phyloP scores from a whole-genome alignment of 2,888 invertebrate genomes.

The Conchocele bisecta region DNA sequence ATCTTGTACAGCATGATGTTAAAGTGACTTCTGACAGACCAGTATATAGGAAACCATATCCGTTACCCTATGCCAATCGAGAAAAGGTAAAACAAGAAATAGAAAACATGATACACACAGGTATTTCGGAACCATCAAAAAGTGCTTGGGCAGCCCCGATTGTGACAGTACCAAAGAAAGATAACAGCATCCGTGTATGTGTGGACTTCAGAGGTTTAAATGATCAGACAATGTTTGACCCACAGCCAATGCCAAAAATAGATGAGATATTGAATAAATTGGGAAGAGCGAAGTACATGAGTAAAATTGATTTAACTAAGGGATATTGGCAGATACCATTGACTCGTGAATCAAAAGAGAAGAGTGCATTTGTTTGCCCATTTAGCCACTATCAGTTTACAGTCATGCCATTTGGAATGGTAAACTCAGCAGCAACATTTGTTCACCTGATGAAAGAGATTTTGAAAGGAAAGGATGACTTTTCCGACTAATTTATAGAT shows the following conservation, averaged over 20 bases:
- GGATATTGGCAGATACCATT: conserved; percentile 2
- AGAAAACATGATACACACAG: not conserved
- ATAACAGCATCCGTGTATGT: not conserved
- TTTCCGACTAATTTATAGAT: not conserved
- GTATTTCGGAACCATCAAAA: not conserved
- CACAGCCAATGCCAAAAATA: conserved; percentile 4
- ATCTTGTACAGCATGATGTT: not conserved
- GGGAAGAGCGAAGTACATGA: not conserved
- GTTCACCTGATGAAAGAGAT: not conserved
- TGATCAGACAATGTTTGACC: conserved; percentile 3
- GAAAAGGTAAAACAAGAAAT: not conserved
- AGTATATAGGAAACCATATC: not conserved
- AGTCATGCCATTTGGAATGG: conserved; percentile 5
- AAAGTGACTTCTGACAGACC: not conserved
- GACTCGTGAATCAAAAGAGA: not conserved
- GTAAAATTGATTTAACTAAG: not conserved
- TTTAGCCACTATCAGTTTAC: not conserved
- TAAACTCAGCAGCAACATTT: not conserved
- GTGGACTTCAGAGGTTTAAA: not conserved
- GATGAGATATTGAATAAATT: not conserved
- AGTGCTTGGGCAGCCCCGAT: not conserved
- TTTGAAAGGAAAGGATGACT: not conserved
- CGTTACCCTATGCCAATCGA: not conserved
- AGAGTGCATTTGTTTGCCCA: not conserved
- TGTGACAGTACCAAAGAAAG: not conserved